A percentile compares a stretch with the other conserved stretches of the same genome.
Conservation (phyloP, 2,113 vertebrate species). For the Phaethon lepturus region DNA sequence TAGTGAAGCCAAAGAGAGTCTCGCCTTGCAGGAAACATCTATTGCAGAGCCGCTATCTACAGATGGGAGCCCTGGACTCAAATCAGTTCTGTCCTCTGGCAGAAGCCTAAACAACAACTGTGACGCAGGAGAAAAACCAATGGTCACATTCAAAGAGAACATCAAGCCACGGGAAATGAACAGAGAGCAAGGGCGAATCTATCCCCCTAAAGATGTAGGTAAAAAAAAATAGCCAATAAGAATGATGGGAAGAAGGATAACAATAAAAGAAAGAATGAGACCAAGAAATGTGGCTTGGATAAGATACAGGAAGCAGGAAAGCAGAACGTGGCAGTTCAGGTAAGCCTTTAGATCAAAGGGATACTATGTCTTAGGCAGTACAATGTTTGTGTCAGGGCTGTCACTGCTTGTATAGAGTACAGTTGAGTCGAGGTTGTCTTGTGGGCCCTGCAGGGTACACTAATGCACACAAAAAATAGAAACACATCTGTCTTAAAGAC, state of each 20-base stretch:
- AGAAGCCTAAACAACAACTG: slow-evolving; percentile 85
- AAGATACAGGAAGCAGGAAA: slow-evolving; percentile 85
- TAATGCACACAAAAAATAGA: neutral
- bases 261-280: slow-evolving; percentile 91
- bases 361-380: neutral
- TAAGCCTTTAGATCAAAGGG: slow-evolving; percentile 64
- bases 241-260: slow-evolving; percentile 88
- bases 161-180: slow-evolving; percentile 91
- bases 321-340: slow-evolving; percentile 87
- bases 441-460: neutral
- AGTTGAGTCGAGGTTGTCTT: neutral
- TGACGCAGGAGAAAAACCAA: slow-evolving; percentile 87
- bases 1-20: slow-evolving; percentile 87
- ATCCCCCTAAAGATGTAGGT: slow-evolving; percentile 81
- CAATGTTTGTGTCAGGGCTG: neutral
- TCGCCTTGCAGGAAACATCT: slow-evolving; percentile 87
- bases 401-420: neutral
- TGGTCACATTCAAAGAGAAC: slow-evolving; percentile 97
- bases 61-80: slow-evolving; percentile 86
- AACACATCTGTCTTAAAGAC: neutral
- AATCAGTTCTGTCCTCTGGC: slow-evolving; percentile 90
- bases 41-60: slow-evolving; percentile 79
- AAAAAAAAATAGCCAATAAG: slow-evolving; percentile 86
- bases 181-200: slow-evolving; percentile 83
- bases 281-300: slow-evolving; percentile 85